These are phyloP conservation scores for Julus scandinavius DNA, from an alignment of 2,888 invertebrate species.

Conservation along the genomic window DNA sequence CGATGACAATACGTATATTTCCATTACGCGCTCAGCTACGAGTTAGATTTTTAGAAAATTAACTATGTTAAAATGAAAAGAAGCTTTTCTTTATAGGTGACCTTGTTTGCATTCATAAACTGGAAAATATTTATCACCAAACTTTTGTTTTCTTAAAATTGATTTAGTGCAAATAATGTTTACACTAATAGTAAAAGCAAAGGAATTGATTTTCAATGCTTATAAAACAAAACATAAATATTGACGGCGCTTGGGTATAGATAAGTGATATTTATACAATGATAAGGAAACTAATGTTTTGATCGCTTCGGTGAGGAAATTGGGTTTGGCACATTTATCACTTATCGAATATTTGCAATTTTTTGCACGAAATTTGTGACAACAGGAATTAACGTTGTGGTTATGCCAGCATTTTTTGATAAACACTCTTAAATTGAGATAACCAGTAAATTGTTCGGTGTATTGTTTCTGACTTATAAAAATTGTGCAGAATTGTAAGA, in stretches of 20 bases:
- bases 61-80: background rate
- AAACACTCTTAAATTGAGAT: background rate
- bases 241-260: background rate
- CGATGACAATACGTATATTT: too few species aligned
- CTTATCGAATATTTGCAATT: constrained; percentile 5
- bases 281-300: background rate
- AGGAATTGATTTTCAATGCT: background rate
- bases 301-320: background rate
- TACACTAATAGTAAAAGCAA: background rate
- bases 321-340: constrained; percentile 5
- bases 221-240: background rate
- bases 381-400: background rate
- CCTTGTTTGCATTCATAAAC: background rate
- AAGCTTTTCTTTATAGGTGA: background rate
- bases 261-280: background rate
- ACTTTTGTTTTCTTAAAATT: background rate
- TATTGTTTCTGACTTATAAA: background rate
- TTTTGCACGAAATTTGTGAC: background rate
- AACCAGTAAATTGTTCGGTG: background rate
- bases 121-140: background rate
- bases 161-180: background rate
- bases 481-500: background rate
- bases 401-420: background rate
- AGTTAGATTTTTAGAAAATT: too few species aligned
- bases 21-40: too few species aligned